Conservation (phyloP, 2,888 invertebrate species). For the Miltochrista miniata region DNA sequence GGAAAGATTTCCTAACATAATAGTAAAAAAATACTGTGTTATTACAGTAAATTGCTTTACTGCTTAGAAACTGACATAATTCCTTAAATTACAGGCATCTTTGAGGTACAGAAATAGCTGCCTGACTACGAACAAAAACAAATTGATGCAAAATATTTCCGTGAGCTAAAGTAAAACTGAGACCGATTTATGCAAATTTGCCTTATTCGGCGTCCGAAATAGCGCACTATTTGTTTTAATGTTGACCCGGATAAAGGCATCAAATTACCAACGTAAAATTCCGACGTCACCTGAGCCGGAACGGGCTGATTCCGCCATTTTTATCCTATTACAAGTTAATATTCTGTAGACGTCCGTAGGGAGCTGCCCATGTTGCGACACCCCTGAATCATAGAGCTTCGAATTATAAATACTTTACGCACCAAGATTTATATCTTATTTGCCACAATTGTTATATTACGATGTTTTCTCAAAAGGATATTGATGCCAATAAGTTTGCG, state of each 20-base stretch:
- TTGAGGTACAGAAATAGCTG: no score
- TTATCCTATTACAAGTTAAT: slow-evolving; percentile 76
- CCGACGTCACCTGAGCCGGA: slow-evolving; percentile 72
- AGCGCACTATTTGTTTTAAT: slow-evolving; percentile 58
- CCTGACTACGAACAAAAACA: no score
- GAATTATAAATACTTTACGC: slow-evolving; percentile 52
- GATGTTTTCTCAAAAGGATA: slow-evolving; percentile 22
- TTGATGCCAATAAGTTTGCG: no score
- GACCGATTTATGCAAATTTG: slow-evolving; percentile 56
- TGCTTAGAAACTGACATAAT: no score
- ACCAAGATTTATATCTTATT: slow-evolving; percentile 40
- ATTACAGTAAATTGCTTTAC: no score
- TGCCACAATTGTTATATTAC: slow-evolving; percentile 36
- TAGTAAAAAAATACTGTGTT: no score
- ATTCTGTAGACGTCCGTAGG: slow-evolving; percentile 71
- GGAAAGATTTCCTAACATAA: no score
- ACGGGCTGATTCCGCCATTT: slow-evolving; percentile 64
- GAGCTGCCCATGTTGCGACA: slow-evolving; percentile 66
- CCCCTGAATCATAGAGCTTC: slow-evolving; percentile 58
- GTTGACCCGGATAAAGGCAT: slow-evolving; percentile 75
- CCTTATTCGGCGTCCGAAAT: slow-evolving; percentile 50
- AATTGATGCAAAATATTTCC: no score
- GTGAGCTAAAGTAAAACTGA: neutral
- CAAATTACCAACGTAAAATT: slow-evolving; percentile 77
- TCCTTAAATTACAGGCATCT: no score